These are phyloP conservation scores for Propithecus deckenii DNA, from an alignment of 2,797 vertebrate species.

Conservation along the genomic window DNA sequence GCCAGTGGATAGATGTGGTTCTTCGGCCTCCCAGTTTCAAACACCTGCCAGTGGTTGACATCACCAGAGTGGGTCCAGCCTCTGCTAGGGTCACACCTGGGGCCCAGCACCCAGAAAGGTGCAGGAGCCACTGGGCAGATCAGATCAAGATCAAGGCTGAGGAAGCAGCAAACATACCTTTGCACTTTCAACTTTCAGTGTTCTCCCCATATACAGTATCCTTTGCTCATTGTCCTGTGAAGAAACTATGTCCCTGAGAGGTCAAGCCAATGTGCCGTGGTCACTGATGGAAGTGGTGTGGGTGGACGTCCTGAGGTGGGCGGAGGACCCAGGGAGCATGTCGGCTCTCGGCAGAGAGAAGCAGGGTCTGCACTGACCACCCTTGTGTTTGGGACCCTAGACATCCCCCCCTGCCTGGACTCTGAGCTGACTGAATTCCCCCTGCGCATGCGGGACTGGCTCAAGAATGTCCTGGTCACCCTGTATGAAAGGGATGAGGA, in stretches of 20 bases:
- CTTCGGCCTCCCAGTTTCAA: not conserved
- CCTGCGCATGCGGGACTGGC: constrained; percentile 99
- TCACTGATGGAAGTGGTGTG: not conserved
- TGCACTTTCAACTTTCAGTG: not conserved
- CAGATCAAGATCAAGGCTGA: not conserved
- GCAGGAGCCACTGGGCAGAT: not conserved
- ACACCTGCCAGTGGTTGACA: not conserved
- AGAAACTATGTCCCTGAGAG: not conserved
- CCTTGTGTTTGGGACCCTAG: constrained; percentile 80
- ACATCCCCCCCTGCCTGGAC: constrained; percentile 93
- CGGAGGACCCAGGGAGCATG: not conserved
- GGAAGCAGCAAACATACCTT: not conserved
- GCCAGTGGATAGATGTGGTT: not conserved
- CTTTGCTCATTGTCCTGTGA: not conserved
- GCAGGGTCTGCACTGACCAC: not conserved
- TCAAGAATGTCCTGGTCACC: constrained; percentile 98
- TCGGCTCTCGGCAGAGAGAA: not conserved
- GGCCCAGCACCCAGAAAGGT: not conserved
- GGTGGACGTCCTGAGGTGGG: fast-evolving
- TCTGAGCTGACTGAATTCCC: constrained; percentile 95
- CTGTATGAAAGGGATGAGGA: constrained; percentile 95
- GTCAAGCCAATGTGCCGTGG: not conserved
- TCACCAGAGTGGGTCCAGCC: not conserved
- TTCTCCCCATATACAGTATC: not conserved
- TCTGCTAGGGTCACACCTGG: not conserved